phyloP scores from a whole-genome alignment of 2,113 vertebrate genomes.

The Reinhardtius hippoglossoides region DNA sequence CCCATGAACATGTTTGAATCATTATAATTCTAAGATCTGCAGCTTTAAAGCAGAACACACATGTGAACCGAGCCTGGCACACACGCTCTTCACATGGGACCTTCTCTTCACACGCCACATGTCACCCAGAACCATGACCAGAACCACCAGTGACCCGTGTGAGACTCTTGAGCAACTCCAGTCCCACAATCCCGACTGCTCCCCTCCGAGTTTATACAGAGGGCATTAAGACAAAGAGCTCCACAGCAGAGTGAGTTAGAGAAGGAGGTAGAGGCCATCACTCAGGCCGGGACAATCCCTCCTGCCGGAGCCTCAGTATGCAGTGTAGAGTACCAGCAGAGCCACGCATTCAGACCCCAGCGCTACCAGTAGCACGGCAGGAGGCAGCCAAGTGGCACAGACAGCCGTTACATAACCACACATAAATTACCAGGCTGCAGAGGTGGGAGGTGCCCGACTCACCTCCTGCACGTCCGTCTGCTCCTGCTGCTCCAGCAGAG shows the following conservation, averaged over 20 bases:
- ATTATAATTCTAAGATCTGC: not conserved
- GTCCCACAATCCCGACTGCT: constrained; percentile 15
- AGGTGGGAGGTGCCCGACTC: constrained; percentile 55
- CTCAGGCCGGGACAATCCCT: constrained; percentile 54
- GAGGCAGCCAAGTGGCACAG: constrained; percentile 78
- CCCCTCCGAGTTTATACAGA: constrained; percentile 37
- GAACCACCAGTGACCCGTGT: constrained; percentile 8
- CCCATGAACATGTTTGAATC: no score
- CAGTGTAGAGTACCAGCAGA: constrained; percentile 54
- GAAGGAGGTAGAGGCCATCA: constrained; percentile 51
- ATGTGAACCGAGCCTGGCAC: constrained; percentile 1
- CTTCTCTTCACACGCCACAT: not conserved
- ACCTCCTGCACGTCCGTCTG: constrained; percentile 28
- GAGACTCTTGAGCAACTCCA: constrained; percentile 16
- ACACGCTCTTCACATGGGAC: constrained; percentile 2
- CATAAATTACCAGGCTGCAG: constrained; percentile 64
- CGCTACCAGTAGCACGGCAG: constrained; percentile 67
- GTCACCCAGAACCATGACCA: constrained; percentile 5
- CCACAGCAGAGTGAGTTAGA: constrained; percentile 45
- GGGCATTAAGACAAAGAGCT: constrained; percentile 49
- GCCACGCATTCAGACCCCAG: constrained; percentile 61
- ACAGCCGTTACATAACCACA: constrained; percentile 70
- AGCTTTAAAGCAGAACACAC: not conserved
- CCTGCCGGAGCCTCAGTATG: constrained; percentile 55
- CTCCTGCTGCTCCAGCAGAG: not conserved